Conservation (phyloP, 2,113 vertebrate species). For the Sinocyclocheilus anophthalmus region DNA sequence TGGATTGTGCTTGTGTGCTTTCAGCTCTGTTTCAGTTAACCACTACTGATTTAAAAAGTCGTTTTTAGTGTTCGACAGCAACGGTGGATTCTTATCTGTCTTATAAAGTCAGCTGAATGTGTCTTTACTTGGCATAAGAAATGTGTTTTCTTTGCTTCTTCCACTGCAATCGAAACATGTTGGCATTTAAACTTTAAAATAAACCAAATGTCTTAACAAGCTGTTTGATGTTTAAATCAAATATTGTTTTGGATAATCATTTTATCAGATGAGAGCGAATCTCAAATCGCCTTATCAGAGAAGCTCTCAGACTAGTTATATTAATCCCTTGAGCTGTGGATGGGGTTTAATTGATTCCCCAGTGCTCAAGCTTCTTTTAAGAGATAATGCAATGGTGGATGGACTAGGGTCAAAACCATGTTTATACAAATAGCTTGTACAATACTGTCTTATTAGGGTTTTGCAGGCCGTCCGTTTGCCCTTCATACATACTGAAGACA, state of each 20-base stretch:
- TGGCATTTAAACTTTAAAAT: conserved; percentile 74
- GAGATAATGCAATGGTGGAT: conserved; percentile 74
- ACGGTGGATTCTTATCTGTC: conserved; percentile 41
- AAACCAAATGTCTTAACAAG: conserved; percentile 64
- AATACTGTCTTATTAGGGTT: conserved; percentile 27
- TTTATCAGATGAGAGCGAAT: conserved; percentile 81
- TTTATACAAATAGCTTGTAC: background rate
- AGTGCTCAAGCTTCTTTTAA: conserved; percentile 67
- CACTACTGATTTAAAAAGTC: conserved; percentile 49
- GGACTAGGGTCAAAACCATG: conserved; percentile 64
- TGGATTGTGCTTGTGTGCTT: conserved; percentile 53
- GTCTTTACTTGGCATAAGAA: conserved; percentile 60
- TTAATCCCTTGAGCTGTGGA: conserved; percentile 75
- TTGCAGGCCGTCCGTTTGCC: conserved; percentile 49
- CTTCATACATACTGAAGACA: conserved; percentile 56
- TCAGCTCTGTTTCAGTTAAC: conserved; percentile 52
- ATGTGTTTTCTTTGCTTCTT: conserved; percentile 25
- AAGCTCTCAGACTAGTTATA: conserved; percentile 70
- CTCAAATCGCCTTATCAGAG: conserved; percentile 78
- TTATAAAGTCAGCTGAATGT: conserved; percentile 46
- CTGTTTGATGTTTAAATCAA: conserved; percentile 75
- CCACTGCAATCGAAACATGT: conserved; percentile 66
- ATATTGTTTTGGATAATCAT: conserved; percentile 76
- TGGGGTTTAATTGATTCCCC: conserved; percentile 78
- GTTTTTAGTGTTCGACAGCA: conserved; percentile 51